Evolutionary conservation across 92 coral and sea anemone genomes (phyloP), one percentile per base, ranked within the genome.

Genomic region (Palythoa grandiflora): DNA sequence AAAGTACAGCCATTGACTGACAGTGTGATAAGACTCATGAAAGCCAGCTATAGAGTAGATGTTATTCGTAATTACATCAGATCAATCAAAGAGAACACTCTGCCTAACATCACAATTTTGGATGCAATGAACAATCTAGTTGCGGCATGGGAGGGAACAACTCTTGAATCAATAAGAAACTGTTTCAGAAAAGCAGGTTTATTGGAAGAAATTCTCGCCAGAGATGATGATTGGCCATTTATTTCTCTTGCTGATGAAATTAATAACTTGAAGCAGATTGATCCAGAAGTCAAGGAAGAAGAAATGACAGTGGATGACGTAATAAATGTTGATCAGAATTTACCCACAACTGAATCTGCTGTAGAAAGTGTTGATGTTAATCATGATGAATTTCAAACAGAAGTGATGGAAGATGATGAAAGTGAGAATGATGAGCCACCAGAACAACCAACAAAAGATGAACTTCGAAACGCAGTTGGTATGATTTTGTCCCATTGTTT

Each of bases 161-260:
- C 91, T 13, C 39, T 20, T 74, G 91, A 88, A 13, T 70, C 91
- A 51, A 71, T 88, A 20, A 87, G 37, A 63, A 88, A 80, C 73
- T 88, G 91, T 85, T 88, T 88, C 76, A 66, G 73, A 71, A 88
- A 88, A 79, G 87, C 78, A 51, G 85, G 86, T 35, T 48, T 88
- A 48, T 83, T 60, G 19, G 84, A 77, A 51, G 66, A 84, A 21
- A 47, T 57, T 84, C 84, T 78, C 10, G 6, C 68, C 9, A 8
- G 21, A 83, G 92, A 84, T 15, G 79, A 71, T 61, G 89, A 75
- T 35, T 78, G 66, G 20, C 84, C 84, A 74, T 84, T 63, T 61
- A 84, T 15, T 55, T 39, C 85, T 83, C 39, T 89, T 17, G 38
- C 57, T 6, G 85, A 89, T 55, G 92, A 84, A 36, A 37, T 84